Conservation (phyloP, 2,113 vertebrate species). For the Ahaetulla prasina region DNA sequence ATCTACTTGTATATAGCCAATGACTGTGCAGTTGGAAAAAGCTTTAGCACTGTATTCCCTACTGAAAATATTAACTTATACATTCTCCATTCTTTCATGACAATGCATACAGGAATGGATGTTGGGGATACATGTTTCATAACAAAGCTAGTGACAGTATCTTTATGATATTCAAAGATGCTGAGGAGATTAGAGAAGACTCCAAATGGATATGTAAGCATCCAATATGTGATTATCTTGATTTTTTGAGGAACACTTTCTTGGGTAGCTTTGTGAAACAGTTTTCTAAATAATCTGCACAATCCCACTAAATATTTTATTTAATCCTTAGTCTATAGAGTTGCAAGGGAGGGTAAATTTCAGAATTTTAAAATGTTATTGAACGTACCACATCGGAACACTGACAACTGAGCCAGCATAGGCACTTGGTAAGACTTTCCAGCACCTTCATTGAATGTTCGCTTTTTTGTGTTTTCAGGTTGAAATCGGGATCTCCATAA, state of each 20-base stretch:
- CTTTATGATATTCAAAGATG: neutral
- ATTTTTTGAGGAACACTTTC: neutral
- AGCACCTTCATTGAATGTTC: slow-evolving; percentile 75
- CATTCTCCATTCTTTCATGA: neutral
- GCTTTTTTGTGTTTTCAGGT: slow-evolving; percentile 86
- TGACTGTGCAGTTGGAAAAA: neutral
- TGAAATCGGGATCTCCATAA: slow-evolving; percentile 91
- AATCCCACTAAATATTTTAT: neutral
- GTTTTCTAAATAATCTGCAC: neutral
- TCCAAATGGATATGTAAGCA: neutral
- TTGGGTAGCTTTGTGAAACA: neutral
- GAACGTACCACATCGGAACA: slow-evolving; percentile 85
- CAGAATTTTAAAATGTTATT: neutral
- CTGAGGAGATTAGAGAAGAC: neutral
- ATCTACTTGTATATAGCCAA: neutral
- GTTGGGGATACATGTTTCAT: neutral
- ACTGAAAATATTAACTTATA: neutral
- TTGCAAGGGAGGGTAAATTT: neutral
- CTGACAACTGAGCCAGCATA: slow-evolving; percentile 88
- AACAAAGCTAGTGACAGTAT: neutral
- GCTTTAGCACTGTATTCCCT: neutral
- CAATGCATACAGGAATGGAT: neutral
- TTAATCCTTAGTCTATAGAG: neutral
- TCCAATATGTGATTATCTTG: neutral
- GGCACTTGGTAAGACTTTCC: slow-evolving; percentile 84